Conservation (phyloP, 2,113 vertebrate genomes). For the Heterotilapia buettikoferi region DNA sequence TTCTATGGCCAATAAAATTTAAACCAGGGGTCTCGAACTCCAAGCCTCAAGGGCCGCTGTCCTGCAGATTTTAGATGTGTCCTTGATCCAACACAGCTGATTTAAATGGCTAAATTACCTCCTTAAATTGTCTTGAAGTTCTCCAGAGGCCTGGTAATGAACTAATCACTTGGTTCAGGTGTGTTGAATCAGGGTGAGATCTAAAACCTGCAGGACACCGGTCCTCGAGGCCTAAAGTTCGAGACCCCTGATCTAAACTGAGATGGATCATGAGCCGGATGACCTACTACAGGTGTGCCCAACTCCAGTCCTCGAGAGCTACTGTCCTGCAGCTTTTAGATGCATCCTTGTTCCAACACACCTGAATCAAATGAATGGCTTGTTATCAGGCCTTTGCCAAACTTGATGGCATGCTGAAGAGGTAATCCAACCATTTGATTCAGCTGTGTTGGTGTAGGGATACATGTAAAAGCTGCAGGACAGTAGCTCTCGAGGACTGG, state of each 20-base stretch:
- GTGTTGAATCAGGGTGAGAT: neutral
- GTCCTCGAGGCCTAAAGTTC: neutral
- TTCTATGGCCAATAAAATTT: neutral
- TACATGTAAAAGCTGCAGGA: neutral
- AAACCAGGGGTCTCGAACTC: neutral
- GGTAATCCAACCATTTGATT: neutral
- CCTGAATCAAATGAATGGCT: neutral
- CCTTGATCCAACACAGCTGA: neutral
- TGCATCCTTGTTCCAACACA: neutral
- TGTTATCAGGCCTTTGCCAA: neutral
- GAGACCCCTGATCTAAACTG: neutral
- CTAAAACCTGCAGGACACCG: neutral
- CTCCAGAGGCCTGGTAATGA: neutral
- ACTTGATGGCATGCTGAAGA: rapidly evolving
- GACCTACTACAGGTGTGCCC: neutral
- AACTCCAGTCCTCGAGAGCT: neutral
- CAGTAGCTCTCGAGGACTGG: neutral
- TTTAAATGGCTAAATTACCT: rapidly evolving
- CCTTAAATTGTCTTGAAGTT: neutral
- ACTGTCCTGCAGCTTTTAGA: neutral
- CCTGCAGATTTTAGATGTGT: rapidly evolving
- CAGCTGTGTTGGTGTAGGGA: neutral
- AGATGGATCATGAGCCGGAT: neutral
- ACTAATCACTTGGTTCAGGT: neutral
- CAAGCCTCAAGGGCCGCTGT: rapidly evolving